Percentiles rank a stretch among this genome's conserved stretches.
phyloP scores from a whole-genome alignment of 92 coral and sea anemone genomes.

The Plumapathes pennacea region DNA sequence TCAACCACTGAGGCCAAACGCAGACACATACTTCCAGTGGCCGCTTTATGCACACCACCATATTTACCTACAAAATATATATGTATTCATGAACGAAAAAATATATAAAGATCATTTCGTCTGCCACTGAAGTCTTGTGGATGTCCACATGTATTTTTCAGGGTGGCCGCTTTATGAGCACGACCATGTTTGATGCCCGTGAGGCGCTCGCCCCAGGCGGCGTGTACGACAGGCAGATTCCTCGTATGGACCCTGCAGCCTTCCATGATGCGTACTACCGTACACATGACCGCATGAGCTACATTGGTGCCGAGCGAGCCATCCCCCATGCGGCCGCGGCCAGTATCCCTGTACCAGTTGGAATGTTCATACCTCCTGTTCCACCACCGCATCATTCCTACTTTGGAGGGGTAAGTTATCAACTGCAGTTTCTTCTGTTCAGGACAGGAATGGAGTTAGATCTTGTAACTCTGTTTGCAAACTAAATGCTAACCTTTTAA shows the following conservation, averaged over 20 bases:
- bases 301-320: constrained; percentile 97
- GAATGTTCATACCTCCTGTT: constrained; percentile 98
- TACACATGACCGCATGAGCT: constrained; percentile 97
- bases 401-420: constrained; percentile 80
- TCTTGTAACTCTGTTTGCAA: background rate
- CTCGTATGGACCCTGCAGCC: constrained; percentile 88
- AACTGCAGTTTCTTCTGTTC: background rate
- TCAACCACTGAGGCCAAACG: too few species aligned
- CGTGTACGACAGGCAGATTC: constrained; percentile 85
- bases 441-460: background rate
- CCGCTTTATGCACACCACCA: too few species aligned
- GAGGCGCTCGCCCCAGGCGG: constrained; percentile 97
- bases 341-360: constrained; percentile 97
- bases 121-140: too few species aligned
- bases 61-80: too few species aligned
- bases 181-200: constrained; percentile 99
- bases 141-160: constrained; percentile 3
- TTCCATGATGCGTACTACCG: constrained; percentile 92
- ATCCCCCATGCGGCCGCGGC: constrained; percentile 98
- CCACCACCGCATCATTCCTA: constrained; percentile 98
- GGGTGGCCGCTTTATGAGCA: constrained; percentile 99
- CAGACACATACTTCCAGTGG: too few species aligned
- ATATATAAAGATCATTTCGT: too few species aligned
- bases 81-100: too few species aligned
- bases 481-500: background rate